Conservation (phyloP, 2,797 vertebrate species). For the Salarias fasciatus region DNA sequence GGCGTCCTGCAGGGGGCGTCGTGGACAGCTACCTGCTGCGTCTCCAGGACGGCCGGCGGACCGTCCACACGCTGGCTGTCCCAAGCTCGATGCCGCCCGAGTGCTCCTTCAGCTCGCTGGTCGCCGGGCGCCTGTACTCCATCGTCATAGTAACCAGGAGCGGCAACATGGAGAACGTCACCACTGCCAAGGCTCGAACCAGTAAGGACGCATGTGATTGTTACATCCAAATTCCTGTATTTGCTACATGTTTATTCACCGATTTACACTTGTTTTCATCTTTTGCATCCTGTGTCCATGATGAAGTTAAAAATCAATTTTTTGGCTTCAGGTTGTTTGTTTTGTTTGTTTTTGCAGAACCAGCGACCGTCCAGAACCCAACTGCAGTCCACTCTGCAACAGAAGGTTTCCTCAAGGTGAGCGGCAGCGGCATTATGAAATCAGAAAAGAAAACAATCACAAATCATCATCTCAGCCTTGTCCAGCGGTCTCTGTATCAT, state of each 20-base stretch:
- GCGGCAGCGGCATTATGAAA: not conserved
- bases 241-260: no score
- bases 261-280: no score
- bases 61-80: conserved; percentile 80
- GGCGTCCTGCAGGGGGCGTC: conserved; percentile 87
- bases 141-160: conserved; percentile 88
- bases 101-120: conserved; percentile 91
- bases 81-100: conserved; percentile 78
- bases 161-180: conserved; percentile 86
- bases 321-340: no score
- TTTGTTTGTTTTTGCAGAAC: conserved; percentile 77
- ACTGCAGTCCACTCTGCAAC: conserved; percentile 90
- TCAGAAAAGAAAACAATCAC: no score
- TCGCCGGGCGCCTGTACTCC: conserved; percentile 88
- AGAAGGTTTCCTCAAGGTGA: conserved; percentile 88
- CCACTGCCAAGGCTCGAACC: conserved; percentile 85
- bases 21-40: conserved; percentile 89
- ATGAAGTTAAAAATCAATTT: no score
- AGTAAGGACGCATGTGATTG: conserved; percentile 76
- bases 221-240: not conserved
- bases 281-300: not conserved
- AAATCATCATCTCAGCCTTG: no score
- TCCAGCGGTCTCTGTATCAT: no score
- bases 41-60: conserved; percentile 74
- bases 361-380: conserved; percentile 90